Percentiles rank a stretch among this genome's conserved stretches.
These are phyloP conservation scores for Liposcelis brunnea DNA, from an alignment of 2,888 invertebrate genomes.

Conservation along the genomic window DNA sequence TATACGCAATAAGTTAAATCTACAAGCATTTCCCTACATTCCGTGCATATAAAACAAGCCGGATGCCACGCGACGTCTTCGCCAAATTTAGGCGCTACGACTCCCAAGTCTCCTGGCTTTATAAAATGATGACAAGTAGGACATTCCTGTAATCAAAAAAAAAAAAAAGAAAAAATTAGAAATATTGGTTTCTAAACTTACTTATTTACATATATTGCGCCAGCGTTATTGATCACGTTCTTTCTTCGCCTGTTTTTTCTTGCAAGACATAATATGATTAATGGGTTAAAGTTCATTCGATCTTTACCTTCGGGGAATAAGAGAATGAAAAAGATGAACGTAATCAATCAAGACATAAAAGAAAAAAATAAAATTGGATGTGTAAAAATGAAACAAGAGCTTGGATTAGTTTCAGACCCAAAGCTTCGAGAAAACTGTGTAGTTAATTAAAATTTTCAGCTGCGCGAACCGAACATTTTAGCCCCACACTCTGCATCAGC, in stretches of 20 bases:
- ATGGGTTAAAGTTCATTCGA: neutral
- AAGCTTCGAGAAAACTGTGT: too few species aligned
- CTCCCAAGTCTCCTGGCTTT: slow-evolving; percentile 61
- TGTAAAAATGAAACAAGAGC: too few species aligned
- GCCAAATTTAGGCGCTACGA: slow-evolving; percentile 68
- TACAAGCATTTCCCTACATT: slow-evolving; percentile 82
- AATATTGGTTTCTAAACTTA: neutral
- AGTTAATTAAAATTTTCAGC: too few species aligned
- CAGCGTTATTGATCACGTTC: neutral
- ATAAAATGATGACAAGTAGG: slow-evolving; percentile 66
- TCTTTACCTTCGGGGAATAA: slow-evolving; percentile 8
- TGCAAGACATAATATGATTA: neutral
- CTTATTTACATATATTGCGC: neutral
- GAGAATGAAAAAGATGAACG: neutral
- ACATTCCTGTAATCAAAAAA: slow-evolving; percentile 47
- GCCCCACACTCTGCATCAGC: too few species aligned
- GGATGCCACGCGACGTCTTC: slow-evolving; percentile 73
- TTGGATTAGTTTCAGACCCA: too few species aligned
- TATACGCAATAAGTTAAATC: slow-evolving; percentile 91
- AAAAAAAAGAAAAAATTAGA: slow-evolving; percentile 6
- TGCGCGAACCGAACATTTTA: too few species aligned
- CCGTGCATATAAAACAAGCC: slow-evolving; percentile 76
- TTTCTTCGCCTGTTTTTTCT: slow-evolving; percentile 5
- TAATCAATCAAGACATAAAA: too few species aligned
- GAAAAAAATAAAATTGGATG: too few species aligned